Evolutionary conservation across 2,888 invertebrate species (phyloP), one percentile per base, ranked within the genome.

Genomic region (Campaea margaritaria): DNA sequence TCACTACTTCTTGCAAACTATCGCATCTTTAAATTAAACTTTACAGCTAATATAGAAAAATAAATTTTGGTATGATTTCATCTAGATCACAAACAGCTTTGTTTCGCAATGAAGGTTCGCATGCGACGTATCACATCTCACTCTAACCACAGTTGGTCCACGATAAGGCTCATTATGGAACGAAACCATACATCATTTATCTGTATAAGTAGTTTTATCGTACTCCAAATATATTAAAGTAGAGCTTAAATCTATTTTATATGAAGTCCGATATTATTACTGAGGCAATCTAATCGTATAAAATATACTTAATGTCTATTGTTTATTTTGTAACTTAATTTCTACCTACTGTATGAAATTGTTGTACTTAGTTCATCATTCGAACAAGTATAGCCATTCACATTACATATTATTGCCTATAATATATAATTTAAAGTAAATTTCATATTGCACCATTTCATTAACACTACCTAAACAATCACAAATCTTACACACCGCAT

Each of bases 81-180:
- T 62, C 56, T 53, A 36, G 50, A 75, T 75, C 55, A 50, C 50
- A 55, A 55, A 60, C 27, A 27, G 49, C 42, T 51, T 58, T 47
- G 13, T 50, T 52, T 41, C 27, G 15, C 74, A 77, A 75, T 78
- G 72, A 79, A 74, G 71, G 70, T 27, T 49, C 39, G 39, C 50
- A 60, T 60, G 54, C 28, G 60, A 54, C 74, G 76, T 76, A 77
- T 78, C 75, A 75, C 67, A 75, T 68, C 62, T 72, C 68, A 75
- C 72, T 70, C 75, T 82, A 82, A 70, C 73, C 76, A 81, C 77
- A 78, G 82, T 91, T 91, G 91, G 91, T 91, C 91, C 91, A 76
- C 82, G 75, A 75, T 89, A 91, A 91, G 89, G 91, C 91, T 77
- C 77, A 63, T 75, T 76, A 78, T 73, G 75, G 73, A 79, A 71